phyloP scores from a whole-genome alignment of 2,113 vertebrate genomes.

The Pyxicephalus adspersus region DNA sequence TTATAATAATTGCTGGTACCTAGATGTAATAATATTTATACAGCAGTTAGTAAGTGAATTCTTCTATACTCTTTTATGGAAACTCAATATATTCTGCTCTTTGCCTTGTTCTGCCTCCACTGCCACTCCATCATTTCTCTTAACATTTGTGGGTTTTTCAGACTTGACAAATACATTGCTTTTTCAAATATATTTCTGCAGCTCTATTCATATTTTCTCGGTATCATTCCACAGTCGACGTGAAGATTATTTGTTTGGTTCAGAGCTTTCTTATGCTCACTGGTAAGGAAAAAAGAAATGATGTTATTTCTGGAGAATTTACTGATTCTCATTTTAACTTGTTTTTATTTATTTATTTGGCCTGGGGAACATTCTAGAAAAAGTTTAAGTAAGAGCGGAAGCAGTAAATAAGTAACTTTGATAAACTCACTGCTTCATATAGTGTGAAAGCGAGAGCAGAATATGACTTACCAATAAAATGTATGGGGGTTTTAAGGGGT shows the following conservation, averaged over 20 bases:
- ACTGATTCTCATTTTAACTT: constrained; percentile 40
- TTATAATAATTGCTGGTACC: background rate
- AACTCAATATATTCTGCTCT: constrained; percentile 10
- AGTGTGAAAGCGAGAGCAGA: too few species aligned
- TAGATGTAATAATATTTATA: background rate
- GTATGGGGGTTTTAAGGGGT: too few species aligned
- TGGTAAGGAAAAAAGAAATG: background rate
- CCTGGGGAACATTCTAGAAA: background rate
- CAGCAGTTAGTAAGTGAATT: background rate
- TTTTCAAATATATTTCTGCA: constrained; percentile 32
- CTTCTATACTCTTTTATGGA: background rate
- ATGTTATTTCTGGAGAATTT: constrained; percentile 31
- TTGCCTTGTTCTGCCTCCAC: background rate
- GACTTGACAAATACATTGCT: constrained; percentile 18
- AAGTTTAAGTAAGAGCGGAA: too few species aligned
- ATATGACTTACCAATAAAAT: too few species aligned
- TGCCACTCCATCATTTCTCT: constrained; percentile 27
- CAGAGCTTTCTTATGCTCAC: constrained; percentile 27
- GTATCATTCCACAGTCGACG: constrained; percentile 35
- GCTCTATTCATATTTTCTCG: constrained; percentile 45
- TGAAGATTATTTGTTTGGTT: constrained; percentile 45
- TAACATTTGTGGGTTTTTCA: constrained; percentile 3
- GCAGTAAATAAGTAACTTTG: too few species aligned
- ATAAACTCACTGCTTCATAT: too few species aligned
- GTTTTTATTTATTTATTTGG: constrained; percentile 8